Conservation (phyloP, 2,888 invertebrate genomes). For the Pterostichus madidus region DNA sequence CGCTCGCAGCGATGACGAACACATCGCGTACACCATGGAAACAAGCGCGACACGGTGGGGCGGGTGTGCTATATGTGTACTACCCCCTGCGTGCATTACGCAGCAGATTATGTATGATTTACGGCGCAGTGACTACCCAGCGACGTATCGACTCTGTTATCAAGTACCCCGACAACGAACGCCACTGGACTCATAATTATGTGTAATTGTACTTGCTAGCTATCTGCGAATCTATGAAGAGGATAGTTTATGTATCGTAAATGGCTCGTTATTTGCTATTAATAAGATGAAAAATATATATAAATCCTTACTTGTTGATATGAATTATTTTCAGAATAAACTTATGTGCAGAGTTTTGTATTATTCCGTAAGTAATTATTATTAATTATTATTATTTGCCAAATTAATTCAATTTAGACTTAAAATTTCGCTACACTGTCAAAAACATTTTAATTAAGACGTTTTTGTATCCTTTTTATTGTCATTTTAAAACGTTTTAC, state of each 20-base stretch:
- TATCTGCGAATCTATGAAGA: neutral
- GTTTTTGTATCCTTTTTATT: no score
- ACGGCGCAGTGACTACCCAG: conserved; percentile 22
- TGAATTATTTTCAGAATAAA: no score
- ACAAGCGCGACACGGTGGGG: conserved; percentile 2
- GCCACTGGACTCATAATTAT: conserved; percentile 21
- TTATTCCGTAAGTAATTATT: no score
- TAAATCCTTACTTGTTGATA: no score
- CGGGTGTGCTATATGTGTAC: conserved; percentile 11
- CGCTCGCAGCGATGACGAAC: conserved; percentile 6
- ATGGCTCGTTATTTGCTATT: neutral
- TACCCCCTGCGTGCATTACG: conserved; percentile 53
- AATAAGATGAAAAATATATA: neutral
- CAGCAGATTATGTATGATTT: conserved; percentile 63
- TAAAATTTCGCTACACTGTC: no score
- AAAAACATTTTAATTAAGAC: no score
- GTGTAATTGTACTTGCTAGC: neutral
- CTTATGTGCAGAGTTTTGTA: no score
- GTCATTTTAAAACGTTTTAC: no score
- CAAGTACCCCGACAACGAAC: conserved; percentile 22
- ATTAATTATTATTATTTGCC: no score
- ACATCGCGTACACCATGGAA: neutral
- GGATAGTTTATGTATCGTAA: neutral
- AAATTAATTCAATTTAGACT: no score
- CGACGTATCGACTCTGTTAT: conserved; percentile 60